These are phyloP conservation scores for Adoxophyes honmai DNA, from an alignment of 1,140 invertebrate species.

Conservation along the genomic window DNA sequence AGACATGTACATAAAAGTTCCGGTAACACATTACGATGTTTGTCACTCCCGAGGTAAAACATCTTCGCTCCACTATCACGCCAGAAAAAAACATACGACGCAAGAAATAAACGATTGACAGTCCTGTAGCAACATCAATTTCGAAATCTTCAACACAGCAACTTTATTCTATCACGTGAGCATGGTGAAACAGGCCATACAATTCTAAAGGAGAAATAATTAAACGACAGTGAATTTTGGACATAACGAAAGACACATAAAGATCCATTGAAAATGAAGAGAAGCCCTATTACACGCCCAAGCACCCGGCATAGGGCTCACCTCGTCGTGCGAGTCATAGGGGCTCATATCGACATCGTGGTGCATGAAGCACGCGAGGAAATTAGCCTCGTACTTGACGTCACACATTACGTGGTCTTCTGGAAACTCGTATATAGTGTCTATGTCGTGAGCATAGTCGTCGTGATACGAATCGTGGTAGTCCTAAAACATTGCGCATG, in stretches of 20 bases:
- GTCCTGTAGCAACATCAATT: no score
- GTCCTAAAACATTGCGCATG: slow-evolving; percentile 27
- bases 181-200: no score
- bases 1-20: no score
- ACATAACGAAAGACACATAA: not conserved
- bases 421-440: slow-evolving; percentile 53
- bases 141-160: no score
- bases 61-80: no score
- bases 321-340: slow-evolving; percentile 47
- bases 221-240: not conserved
- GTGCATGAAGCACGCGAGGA: slow-evolving; percentile 44
- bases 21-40: no score
- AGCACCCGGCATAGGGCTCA: slow-evolving; percentile 33
- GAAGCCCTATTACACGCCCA: no score
- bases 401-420: slow-evolving; percentile 45
- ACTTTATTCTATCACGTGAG: no score
- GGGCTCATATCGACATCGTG: slow-evolving; percentile 38
- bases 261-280: not conserved
- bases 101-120: no score
- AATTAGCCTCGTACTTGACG: slow-evolving; percentile 43
- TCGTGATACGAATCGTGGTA: slow-evolving; percentile 30
- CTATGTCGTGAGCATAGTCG: slow-evolving; percentile 55
- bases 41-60: no score
- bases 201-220: no score
- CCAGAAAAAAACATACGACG: no score